A percentile compares a stretch with the other conserved stretches of the same genome.
These are phyloP conservation scores for Crocuta crocuta DNA, from an alignment of 2,113 vertebrate genomes.

Conservation along the genomic window DNA sequence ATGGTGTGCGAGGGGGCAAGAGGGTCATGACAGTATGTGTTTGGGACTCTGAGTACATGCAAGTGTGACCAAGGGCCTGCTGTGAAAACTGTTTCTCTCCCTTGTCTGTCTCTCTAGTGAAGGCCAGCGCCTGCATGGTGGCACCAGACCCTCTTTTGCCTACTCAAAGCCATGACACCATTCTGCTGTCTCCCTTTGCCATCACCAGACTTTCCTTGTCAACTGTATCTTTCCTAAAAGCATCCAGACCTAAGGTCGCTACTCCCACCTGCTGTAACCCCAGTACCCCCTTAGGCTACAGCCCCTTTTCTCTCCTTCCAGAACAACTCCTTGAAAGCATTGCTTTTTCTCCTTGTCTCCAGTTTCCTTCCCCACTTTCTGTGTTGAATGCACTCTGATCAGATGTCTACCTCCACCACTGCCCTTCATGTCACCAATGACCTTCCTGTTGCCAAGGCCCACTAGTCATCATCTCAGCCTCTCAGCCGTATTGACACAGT, in stretches of 20 bases:
- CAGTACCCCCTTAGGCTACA: background rate
- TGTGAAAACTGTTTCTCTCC: background rate
- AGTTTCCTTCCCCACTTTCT: background rate
- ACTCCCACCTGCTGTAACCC: background rate
- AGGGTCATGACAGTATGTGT: background rate
- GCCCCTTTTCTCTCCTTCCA: background rate
- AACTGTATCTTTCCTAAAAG: background rate
- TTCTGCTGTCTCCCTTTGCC: background rate
- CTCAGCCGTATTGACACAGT: background rate
- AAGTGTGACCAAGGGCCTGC: background rate
- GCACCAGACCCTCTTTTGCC: background rate
- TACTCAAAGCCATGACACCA: background rate
- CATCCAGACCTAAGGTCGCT: background rate
- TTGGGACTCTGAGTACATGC: background rate
- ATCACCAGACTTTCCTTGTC: background rate
- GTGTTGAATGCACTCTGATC: slow-evolving; percentile 1
- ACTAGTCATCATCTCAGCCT: background rate
- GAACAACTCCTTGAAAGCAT: background rate
- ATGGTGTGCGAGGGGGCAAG: background rate
- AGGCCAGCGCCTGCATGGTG: background rate
- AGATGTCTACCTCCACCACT: background rate
- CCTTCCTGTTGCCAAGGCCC: background rate
- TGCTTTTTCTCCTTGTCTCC: background rate
- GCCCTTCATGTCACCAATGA: background rate
- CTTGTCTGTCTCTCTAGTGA: background rate